Percentiles rank a stretch among this genome's conserved stretches.
Evolutionary conservation across 2,797 vertebrate species (phyloP).

Genomic region (Danio kyathit): DNA sequence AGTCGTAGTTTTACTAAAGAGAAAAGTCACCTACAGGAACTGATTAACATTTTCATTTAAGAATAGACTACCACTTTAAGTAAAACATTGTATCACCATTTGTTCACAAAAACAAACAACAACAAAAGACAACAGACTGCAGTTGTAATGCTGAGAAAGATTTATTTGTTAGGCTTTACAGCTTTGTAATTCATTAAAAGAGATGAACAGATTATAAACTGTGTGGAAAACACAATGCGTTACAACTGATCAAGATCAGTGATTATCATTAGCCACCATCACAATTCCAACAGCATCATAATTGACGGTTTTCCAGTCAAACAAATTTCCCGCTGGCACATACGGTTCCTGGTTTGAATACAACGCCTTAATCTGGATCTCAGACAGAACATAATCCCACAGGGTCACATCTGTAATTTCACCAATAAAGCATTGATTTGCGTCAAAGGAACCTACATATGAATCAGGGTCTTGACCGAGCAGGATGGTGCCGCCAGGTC

Average conservation of each 20-base stretch:
- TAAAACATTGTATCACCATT: too few relatives aligned
- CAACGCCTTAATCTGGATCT: slow-evolving; percentile 63
- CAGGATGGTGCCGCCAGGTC: slow-evolving; percentile 64
- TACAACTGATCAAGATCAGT: background rate
- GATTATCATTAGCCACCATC: slow-evolving; percentile 49
- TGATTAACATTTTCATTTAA: too few relatives aligned
- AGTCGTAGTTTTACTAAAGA: too few relatives aligned
- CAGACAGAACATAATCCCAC: slow-evolving; percentile 77
- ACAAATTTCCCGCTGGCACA: slow-evolving; percentile 61
- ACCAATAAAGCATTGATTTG: slow-evolving; percentile 75
- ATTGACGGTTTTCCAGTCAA: slow-evolving; percentile 74
- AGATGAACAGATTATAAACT: background rate
- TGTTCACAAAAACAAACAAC: too few relatives aligned
- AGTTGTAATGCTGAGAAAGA: background rate
- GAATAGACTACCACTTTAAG: too few relatives aligned
- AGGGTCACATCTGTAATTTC: slow-evolving; percentile 78
- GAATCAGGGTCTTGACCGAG: slow-evolving; percentile 81
- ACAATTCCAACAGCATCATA: slow-evolving; percentile 71
- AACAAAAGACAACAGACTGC: background rate
- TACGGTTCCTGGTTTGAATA: slow-evolving; percentile 42
- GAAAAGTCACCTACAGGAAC: too few relatives aligned
- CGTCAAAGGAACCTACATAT: slow-evolving; percentile 69
- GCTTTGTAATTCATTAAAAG: background rate
- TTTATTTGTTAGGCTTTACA: background rate
- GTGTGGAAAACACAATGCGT: background rate